Evolutionary conservation across 2,113 vertebrate species (phyloP), one percentile per base, ranked within the genome.

Genomic region (Limnothrissa miodon): DNA sequence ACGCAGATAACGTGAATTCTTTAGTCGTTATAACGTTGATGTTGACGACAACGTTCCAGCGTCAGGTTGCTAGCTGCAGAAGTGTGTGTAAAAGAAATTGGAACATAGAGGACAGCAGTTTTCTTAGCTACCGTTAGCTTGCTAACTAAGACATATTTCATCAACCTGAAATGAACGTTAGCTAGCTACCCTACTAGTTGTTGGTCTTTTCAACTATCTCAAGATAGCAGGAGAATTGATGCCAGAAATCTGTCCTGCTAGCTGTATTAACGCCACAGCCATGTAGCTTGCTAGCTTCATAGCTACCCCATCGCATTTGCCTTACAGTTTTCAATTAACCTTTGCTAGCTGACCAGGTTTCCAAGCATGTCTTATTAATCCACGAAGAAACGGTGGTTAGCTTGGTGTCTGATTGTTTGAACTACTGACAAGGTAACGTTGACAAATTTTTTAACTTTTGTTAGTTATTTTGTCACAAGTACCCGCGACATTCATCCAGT

Each of bases 221-320:
- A 74, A 15, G 66, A 33, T 74, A 36, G 66, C 66, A 74, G 29
- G 66, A 36, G 66, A 74, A 15, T 74, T 33, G 66, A 74, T 74
- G 66, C 66, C 66, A 36, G 11, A 29, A 74, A 25, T 62, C 59
- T 62, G n/a, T 62, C 66, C 2, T 36, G 33, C 66, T 39, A 74
- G 29, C 66, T 74, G 33, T 74, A 39, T 51, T 13, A 42, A 74
- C 80, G 78, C 66, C 66, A 78, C 62, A 82, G 39, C 39, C 59
- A 45, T 79, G 42, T 82, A 44, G 78, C 78, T 66, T 48, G 56
- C 36, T 82, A 90, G 92, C 88, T 90, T 90, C 86, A 86, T 90
- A 84, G 90, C 89, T 91, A 91, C 83, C 83, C 87, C 82, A 92
- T 92, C 90, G 89, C 84, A 85, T 83, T 87, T 88, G 82, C 87